Evolutionary conservation across 2,888 invertebrate genomes (phyloP), one percentile per base, ranked within the genome.

Genomic region (Synanthedon myopaeformis): DNA sequence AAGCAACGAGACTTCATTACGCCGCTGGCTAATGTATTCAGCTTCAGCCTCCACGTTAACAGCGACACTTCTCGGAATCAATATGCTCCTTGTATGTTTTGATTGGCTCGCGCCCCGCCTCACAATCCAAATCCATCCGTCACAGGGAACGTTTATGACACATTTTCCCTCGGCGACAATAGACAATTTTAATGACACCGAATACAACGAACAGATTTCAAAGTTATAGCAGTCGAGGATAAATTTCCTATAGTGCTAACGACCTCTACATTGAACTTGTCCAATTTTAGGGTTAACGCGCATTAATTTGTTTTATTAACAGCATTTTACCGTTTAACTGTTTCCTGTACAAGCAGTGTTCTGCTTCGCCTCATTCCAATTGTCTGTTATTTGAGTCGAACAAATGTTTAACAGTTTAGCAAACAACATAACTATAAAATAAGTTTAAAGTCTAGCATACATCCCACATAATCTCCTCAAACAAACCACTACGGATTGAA

Each of bases 61-160:
- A 85, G 84, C 85, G 87, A 87, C 87, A 87, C 87, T 87, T 87
- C 87, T 86, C 84, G 82, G 87, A 87, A 87, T 87, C 87, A 87
- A 87, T 87, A 87, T 84, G 86, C 83, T 86, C 82, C 84, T 84
- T 85, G 87, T 86, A 86, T 86, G 87, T 87, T 87, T 87, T 87
- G 87, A 87, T 86, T 86, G 84, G 83, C 79, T 83, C 71, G 69
- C 73, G 71, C 69, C 64, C 60, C 58, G 60, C 60, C 59, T 60
- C 63, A 59, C 73, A 69, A 72, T 64, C 66, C 67, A 73, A 78
- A 71, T 62, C 64, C 67, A 65, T 69, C 76, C 76, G 72, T 78
- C 76, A 62, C 62, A 56, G 52, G 61, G 59, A 61, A 58, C 63
- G 62, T 65, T 71, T 76, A 83, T 72, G 77, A 74, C 69, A 68